These are phyloP conservation scores for Brachirus orientalis DNA, from an alignment of 2,113 vertebrate genomes.

Conservation along the genomic window DNA sequence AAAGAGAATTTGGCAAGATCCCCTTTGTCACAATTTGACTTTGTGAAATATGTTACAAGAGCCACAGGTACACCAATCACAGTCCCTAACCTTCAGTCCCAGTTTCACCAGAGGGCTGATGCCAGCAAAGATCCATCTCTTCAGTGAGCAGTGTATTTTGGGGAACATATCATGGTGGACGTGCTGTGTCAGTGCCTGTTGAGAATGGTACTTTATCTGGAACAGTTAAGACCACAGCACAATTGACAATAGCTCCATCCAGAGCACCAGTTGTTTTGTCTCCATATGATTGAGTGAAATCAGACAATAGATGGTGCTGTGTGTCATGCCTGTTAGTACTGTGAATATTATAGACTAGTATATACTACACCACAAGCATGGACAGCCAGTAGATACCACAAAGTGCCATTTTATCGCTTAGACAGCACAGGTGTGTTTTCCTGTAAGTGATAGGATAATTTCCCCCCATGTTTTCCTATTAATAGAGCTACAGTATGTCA, in stretches of 20 bases:
- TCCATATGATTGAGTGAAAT: conserved; percentile 39
- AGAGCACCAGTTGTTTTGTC: conserved; percentile 51
- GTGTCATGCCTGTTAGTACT: conserved; percentile 25
- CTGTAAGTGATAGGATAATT: no score
- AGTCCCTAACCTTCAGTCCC: conserved; percentile 59
- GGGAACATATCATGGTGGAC: conserved; percentile 67
- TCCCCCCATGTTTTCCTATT: background rate
- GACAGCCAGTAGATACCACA: conserved; percentile 20
- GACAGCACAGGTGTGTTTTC: background rate
- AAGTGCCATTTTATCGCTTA: background rate
- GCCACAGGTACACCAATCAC: background rate
- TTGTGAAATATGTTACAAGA: conserved; percentile 39
- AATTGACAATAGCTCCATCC: conserved; percentile 59
- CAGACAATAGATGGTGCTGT: conserved; percentile 42
- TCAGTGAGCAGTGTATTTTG: conserved; percentile 42
- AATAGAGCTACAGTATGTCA: no score
- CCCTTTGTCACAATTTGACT: background rate
- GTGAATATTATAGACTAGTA: conserved; percentile 43
- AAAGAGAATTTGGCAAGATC: conserved; percentile 34
- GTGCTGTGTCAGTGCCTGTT: conserved; percentile 78
- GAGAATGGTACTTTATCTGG: conserved; percentile 79
- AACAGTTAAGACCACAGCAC: conserved; percentile 67
- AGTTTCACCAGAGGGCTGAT: conserved; percentile 40
- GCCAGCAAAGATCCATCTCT: conserved; percentile 52
- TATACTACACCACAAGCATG: background rate